Conservation (phyloP, 2,888 invertebrate genomes). For the Limenitis arthemis region DNA sequence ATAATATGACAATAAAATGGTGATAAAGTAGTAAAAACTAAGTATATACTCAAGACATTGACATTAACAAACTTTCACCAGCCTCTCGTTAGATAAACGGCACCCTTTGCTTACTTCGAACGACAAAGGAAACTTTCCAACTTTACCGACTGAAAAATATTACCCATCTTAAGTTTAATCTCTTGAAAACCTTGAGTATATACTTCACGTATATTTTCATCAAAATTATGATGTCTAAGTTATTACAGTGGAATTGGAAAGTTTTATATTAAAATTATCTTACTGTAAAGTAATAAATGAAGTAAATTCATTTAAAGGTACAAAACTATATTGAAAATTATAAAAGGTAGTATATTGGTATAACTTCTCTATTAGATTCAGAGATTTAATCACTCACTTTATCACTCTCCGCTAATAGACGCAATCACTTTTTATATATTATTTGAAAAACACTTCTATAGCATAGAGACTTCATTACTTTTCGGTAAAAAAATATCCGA, state of each 20-base stretch:
- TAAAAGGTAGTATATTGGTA: no score
- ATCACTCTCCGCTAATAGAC: no score
- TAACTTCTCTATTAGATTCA: no score
- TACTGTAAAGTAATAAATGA: no score
- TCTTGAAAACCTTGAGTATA: conserved; percentile 48
- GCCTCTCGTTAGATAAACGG: conserved; percentile 24
- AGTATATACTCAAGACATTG: conserved; percentile 13
- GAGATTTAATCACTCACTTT: no score
- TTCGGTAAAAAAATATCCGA: no score
- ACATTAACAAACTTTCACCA: conserved; percentile 28
- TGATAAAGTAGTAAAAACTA: conserved; percentile 10
- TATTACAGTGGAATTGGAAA: background rate
- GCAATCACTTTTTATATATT: no score
- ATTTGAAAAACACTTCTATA: no score
- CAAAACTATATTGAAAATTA: no score
- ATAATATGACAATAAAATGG: background rate
- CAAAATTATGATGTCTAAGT: conserved; percentile 5
- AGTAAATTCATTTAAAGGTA: no score
- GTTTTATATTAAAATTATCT: background rate
- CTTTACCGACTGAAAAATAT: conserved; percentile 61
- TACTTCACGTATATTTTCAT: conserved; percentile 4
- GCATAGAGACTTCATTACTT: no score
- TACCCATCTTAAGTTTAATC: conserved; percentile 64
- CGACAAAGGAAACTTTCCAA: conserved; percentile 53
- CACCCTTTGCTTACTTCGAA: conserved; percentile 26